phyloP scores from a whole-genome alignment of 53 echinoderm and acorn worm genomes.

The Holothuria scabra region DNA sequence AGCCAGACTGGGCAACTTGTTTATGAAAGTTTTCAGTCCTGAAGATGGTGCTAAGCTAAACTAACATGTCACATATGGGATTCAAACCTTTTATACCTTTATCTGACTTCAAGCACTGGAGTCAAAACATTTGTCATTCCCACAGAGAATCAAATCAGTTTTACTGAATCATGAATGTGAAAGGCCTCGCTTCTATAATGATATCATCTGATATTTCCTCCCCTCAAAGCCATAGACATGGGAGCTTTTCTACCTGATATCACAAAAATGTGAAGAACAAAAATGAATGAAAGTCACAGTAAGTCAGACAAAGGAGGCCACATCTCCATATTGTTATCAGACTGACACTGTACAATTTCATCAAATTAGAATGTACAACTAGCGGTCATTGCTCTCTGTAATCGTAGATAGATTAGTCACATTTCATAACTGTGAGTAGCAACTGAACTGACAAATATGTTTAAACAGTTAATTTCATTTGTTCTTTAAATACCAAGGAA shows the following conservation, averaged over 20 bases:
- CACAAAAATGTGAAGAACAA: neutral
- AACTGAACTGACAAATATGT: constrained; percentile 30
- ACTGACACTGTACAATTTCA: neutral
- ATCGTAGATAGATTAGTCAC: constrained; percentile 22
- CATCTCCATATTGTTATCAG: neutral
- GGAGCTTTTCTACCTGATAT: neutral
- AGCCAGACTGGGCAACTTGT: too few species aligned
- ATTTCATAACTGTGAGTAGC: neutral
- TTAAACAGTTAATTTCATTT: constrained; percentile 2
- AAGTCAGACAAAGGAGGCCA: neutral
- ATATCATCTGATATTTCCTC: too few species aligned
- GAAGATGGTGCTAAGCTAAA: too few species aligned
- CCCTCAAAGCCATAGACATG: too few species aligned
- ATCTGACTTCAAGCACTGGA: too few species aligned
- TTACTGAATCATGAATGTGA: too few species aligned
- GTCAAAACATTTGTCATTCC: too few species aligned
- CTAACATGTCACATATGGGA: too few species aligned
- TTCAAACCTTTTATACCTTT: too few species aligned
- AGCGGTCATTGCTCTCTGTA: constrained; percentile 32
- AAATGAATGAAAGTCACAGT: neutral
- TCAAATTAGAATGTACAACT: neutral
- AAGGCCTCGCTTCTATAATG: too few species aligned
- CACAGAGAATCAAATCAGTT: too few species aligned
- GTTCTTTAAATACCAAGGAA: constrained; percentile 13
- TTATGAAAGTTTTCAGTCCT: too few species aligned